Evolutionary conservation across 2,113 vertebrate species (phyloP).

Genomic region (Leptocoma aspasia): DNA sequence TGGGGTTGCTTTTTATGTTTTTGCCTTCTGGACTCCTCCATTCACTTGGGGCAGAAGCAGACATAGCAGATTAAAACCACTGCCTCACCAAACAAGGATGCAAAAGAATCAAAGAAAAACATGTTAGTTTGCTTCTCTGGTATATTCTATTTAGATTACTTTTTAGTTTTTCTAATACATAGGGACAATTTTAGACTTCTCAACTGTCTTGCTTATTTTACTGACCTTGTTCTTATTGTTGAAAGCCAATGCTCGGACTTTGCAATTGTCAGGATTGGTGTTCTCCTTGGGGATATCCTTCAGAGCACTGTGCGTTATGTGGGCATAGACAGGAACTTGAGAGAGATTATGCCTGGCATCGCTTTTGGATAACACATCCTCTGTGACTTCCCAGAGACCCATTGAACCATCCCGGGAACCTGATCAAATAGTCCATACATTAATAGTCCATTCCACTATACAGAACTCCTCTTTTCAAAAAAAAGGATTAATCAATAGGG

Average conservation of each 20-base stretch:
- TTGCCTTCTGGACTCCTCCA: neutral
- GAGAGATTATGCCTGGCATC: conserved; percentile 80
- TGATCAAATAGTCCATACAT: conserved; percentile 30
- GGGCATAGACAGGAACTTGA: conserved; percentile 87
- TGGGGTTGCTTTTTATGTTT: accelerated
- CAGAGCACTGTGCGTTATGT: conserved; percentile 91
- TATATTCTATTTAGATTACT: neutral
- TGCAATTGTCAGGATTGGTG: conserved; percentile 95
- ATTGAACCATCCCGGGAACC: conserved; percentile 97
- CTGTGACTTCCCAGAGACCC: conserved; percentile 96
- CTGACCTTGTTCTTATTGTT: conserved; percentile 94
- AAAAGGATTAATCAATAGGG: neutral
- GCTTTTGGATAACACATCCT: conserved; percentile 85
- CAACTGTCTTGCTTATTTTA: neutral
- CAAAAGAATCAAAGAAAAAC: neutral
- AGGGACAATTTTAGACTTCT: neutral
- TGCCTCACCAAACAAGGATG: neutral
- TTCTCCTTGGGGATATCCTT: conserved; percentile 97
- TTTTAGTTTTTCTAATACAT: neutral
- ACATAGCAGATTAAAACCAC: neutral
- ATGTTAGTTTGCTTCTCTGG: neutral
- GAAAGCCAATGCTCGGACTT: conserved; percentile 95
- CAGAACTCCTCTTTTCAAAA: neutral
- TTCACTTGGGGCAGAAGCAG: neutral
- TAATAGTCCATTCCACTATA: neutral